Evolutionary conservation across 2,113 vertebrate genomes (phyloP).

Genomic region (Chlamydotis undulata): DNA sequence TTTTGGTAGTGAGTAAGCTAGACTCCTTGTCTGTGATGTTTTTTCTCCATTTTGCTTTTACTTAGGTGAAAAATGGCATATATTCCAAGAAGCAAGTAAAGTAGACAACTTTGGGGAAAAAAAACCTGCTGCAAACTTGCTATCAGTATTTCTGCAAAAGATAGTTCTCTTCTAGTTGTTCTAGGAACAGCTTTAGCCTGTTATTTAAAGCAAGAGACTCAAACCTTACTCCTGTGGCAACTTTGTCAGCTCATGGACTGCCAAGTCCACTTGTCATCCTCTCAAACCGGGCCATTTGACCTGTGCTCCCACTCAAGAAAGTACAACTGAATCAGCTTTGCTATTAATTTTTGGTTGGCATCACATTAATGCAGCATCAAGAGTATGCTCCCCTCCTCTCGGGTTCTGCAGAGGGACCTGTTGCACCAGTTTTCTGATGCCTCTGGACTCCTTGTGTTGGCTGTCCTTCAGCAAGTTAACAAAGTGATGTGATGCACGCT

Average conservation of each 20-base stretch:
- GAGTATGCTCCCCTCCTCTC: background rate
- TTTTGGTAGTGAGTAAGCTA: background rate
- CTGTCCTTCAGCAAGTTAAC: background rate
- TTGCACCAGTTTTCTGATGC: background rate
- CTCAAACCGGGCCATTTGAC: background rate
- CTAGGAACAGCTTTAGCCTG: background rate
- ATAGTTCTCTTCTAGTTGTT: background rate
- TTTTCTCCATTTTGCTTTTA: background rate
- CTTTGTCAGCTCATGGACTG: background rate
- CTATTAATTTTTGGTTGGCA: background rate
- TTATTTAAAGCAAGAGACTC: background rate
- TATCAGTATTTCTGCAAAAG: background rate
- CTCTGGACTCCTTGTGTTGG: background rate
- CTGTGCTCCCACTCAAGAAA: background rate
- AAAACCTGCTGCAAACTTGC: background rate
- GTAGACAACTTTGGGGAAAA: background rate
- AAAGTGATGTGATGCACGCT: accelerated
- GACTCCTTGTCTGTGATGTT: background rate
- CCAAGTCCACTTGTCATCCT: background rate
- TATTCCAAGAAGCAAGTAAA: background rate
- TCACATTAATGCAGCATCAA: background rate
- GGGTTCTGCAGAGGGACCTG: background rate
- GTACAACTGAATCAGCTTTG: background rate
- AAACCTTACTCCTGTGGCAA: background rate
- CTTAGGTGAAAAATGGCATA: background rate